Conservation (phyloP, 2,797 vertebrate genomes). For the Cyprinella venusta region DNA sequence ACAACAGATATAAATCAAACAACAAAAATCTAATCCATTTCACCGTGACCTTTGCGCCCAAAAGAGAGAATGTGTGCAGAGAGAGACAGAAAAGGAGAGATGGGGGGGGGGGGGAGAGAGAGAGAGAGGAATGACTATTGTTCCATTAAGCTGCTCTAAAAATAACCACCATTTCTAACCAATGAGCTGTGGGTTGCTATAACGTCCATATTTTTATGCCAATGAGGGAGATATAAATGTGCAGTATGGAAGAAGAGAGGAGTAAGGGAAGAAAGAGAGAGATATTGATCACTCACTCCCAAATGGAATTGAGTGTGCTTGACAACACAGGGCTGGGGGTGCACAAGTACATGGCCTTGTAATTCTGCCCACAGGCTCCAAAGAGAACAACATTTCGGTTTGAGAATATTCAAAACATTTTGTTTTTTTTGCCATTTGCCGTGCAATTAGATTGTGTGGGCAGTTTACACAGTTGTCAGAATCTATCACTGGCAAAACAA, state of each 20-base stretch:
- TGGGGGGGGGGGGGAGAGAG: conserved; percentile 2
- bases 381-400: conserved; percentile 25
- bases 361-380: conserved; percentile 40
- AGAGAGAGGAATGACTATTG: conserved; percentile 54
- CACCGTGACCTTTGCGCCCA: conserved; percentile 51
- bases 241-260: conserved; percentile 43
- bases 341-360: conserved; percentile 45
- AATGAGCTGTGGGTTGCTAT: conserved; percentile 57
- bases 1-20: conserved; percentile 54
- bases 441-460: conserved; percentile 37
- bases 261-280: conserved; percentile 41
- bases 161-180: conserved; percentile 53
- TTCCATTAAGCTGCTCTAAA: conserved; percentile 60
- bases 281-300: conserved; percentile 50
- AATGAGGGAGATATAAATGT: conserved; percentile 54
- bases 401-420: conserved; percentile 42
- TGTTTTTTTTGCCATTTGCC: conserved; percentile 14
- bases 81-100: conserved; percentile 29
- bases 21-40: conserved; percentile 54
- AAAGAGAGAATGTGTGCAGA: conserved; percentile 36
- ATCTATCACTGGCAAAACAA: conserved; percentile 25
- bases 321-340: conserved; percentile 46
- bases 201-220: conserved; percentile 59
- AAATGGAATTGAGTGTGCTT: conserved; percentile 53
- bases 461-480: conserved; percentile 23